Percentiles rank a stretch among this genome's conserved stretches.
phyloP scores from a whole-genome alignment of 2,888 invertebrate species.

The Volucella zonaria region DNA sequence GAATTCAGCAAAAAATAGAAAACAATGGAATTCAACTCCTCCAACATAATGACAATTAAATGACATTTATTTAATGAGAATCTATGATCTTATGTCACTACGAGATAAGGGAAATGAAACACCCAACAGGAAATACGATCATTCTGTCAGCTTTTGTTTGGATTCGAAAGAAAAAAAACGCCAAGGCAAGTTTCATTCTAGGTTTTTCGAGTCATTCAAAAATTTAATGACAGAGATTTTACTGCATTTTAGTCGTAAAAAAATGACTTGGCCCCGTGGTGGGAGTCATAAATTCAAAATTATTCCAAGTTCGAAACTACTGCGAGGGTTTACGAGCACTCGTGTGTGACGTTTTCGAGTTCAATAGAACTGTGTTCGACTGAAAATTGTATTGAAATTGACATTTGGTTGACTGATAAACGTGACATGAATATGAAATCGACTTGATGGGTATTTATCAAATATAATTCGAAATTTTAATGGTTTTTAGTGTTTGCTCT shows the following conservation, averaged over 20 bases:
- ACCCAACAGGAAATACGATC: not conserved
- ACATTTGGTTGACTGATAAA: constrained; percentile 14
- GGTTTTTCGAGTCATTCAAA: constrained; percentile 3
- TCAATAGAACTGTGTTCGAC: not conserved
- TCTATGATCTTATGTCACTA: too few relatives aligned
- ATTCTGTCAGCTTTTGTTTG: not conserved
- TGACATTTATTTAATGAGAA: constrained; percentile 18
- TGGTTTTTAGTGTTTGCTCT: not conserved
- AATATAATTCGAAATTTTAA: not conserved
- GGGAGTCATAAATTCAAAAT: constrained; percentile 10
- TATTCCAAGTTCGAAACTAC: not conserved
- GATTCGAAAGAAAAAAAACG: not conserved
- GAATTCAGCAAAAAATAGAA: not conserved
- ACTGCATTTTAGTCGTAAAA: constrained; percentile 35
- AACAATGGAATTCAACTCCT: not conserved
- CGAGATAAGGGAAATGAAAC: not conserved
- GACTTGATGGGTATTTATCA: not conserved
- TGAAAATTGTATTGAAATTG: not conserved
- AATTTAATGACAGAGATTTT: constrained; percentile 29
- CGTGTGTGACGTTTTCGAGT: not conserved
- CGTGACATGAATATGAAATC: not conserved
- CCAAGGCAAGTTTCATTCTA: not conserved
- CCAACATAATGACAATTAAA: constrained; percentile 8
- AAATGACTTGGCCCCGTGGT: not conserved
- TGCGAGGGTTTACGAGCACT: not conserved